A percentile compares a stretch with the other conserved stretches of the same genome.
Evolutionary conservation across 2,888 invertebrate species (phyloP).

Genomic region (Xiphydria camelus): DNA sequence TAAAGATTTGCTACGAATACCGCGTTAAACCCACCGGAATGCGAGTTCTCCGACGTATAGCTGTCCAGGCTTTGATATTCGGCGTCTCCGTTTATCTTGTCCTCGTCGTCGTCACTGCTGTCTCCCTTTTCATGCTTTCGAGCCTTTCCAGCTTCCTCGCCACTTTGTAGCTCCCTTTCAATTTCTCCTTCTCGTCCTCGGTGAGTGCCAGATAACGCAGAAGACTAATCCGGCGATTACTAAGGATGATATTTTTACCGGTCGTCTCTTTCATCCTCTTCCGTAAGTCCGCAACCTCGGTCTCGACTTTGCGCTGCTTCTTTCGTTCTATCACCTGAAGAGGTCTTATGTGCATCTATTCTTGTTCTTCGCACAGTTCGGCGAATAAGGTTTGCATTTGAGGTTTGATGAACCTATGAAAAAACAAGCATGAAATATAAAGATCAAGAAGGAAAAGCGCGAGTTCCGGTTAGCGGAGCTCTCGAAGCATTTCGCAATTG

Average conservation of each 20-base stretch:
- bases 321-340: conserved; percentile 85
- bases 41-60: conserved; percentile 73
- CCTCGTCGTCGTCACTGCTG: conserved; percentile 74
- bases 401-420: conserved; percentile 68
- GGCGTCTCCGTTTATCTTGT: conserved; percentile 61
- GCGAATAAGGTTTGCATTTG: conserved; percentile 75
- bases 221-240: conserved; percentile 88
- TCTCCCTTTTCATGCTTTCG: conserved; percentile 75
- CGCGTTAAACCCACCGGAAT: conserved; percentile 54
- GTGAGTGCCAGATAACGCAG: conserved; percentile 87
- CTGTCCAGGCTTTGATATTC: conserved; percentile 83
- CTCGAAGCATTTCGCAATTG: no score
- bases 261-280: conserved; percentile 78
- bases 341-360: conserved; percentile 78
- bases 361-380: conserved; percentile 86
- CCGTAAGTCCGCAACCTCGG: conserved; percentile 85
- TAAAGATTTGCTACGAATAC: not conserved
- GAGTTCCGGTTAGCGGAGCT: no score
- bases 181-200: conserved; percentile 88
- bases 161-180: conserved; percentile 89
- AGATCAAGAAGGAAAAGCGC: no score
- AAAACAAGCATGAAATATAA: no score
- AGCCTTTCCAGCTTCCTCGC: conserved; percentile 90
- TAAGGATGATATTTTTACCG: conserved; percentile 81
- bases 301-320: conserved; percentile 87